Evolutionary conservation across 2,797 vertebrate genomes (phyloP).

Genomic region (Acanthurus lineatus): DNA sequence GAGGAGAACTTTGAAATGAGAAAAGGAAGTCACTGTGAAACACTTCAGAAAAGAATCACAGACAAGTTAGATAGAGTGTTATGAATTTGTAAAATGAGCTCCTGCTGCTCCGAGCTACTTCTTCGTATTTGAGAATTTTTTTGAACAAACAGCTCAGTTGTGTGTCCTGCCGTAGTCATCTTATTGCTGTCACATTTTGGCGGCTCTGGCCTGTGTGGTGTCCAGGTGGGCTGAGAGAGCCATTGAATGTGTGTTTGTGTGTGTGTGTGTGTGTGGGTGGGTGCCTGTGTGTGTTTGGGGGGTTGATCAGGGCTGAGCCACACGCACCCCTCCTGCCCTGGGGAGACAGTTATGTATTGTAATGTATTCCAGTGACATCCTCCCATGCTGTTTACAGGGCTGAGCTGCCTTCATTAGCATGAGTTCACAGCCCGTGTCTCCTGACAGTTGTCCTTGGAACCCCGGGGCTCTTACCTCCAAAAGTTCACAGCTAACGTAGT

Average conservation of each 20-base stretch:
- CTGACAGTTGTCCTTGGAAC: constrained; percentile 89
- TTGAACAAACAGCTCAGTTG: constrained; percentile 36
- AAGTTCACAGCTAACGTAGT: constrained; percentile 80
- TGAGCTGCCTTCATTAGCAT: constrained; percentile 89
- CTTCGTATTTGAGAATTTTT: constrained; percentile 22
- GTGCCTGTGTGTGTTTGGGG: neutral
- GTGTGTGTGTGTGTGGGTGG: constrained; percentile 7
- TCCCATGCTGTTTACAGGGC: constrained; percentile 88
- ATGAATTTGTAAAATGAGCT: constrained; percentile 36
- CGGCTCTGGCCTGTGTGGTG: constrained; percentile 48
- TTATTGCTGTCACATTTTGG: constrained; percentile 47
- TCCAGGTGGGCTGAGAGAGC: constrained; percentile 73
- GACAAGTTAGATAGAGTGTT: constrained; percentile 17
- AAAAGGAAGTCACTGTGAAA: constrained; percentile 13
- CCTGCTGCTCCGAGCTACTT: constrained; percentile 3
- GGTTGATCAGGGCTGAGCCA: constrained; percentile 63
- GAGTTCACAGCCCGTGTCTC: constrained; percentile 85
- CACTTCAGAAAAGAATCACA: neutral
- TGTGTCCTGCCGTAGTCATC: constrained; percentile 36
- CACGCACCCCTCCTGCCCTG: constrained; percentile 78
- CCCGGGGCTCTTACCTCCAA: constrained; percentile 81
- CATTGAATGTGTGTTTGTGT: constrained; percentile 12
- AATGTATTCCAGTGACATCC: constrained; percentile 89
- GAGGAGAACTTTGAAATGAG: constrained; percentile 23
- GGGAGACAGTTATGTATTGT: constrained; percentile 90